A percentile compares a stretch with the other conserved stretches of the same genome.
Evolutionary conservation across 1,140 invertebrate genomes (phyloP).

Genomic region (Ericerus pela): DNA sequence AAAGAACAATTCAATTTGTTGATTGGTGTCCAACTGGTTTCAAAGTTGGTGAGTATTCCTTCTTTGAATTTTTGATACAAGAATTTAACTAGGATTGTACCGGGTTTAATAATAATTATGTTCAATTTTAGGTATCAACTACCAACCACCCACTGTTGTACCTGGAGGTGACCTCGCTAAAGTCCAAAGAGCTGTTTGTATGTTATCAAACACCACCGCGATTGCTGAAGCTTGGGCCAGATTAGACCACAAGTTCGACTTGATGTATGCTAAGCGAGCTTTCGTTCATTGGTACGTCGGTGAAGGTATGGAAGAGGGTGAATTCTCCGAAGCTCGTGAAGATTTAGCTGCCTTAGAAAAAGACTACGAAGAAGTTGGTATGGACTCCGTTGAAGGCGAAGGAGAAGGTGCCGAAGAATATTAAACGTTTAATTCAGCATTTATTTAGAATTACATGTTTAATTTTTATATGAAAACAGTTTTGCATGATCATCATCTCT

Average conservation of each 20-base stretch:
- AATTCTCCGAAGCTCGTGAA: constrained; percentile 46
- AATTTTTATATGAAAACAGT: no score
- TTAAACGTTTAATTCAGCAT: no score
- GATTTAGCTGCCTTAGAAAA: constrained; percentile 50
- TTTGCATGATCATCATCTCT: no score
- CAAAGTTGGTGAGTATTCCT: constrained; percentile 28
- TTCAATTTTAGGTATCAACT: constrained; percentile 45
- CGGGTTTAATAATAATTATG: constrained; percentile 27
- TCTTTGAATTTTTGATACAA: constrained; percentile 34
- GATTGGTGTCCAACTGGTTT: constrained; percentile 51
- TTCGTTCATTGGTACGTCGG: constrained; percentile 32
- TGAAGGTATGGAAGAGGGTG: constrained; percentile 50
- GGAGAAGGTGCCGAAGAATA: constrained; percentile 36
- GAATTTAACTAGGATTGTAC: constrained; percentile 25
- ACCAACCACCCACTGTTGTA: constrained; percentile 69
- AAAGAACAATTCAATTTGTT: constrained; percentile 44
- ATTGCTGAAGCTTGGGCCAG: constrained; percentile 74
- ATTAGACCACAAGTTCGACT: constrained; percentile 47
- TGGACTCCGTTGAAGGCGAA: constrained; percentile 41
- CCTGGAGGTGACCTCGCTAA: constrained; percentile 68
- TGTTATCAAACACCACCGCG: constrained; percentile 72
- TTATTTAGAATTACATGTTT: no score
- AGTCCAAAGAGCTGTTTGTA: constrained; percentile 69
- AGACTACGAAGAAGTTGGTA: constrained; percentile 50
- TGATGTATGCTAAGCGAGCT: constrained; percentile 44